phyloP scores from a whole-genome alignment of 2,888 invertebrate species.

The Pimpla rufipes region DNA sequence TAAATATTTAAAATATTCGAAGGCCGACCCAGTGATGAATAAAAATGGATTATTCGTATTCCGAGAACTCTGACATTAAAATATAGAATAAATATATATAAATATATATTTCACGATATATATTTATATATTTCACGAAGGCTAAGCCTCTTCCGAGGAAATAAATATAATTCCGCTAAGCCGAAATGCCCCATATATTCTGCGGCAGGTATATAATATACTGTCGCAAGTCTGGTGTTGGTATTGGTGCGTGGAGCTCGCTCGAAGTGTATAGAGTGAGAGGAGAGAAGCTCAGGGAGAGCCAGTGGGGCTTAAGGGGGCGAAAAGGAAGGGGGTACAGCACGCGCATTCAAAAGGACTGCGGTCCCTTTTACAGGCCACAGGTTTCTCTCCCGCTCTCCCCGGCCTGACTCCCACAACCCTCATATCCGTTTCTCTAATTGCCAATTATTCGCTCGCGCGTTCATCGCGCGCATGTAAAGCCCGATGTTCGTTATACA shows the following conservation, averaged over 20 bases:
- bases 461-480: slow-evolving; percentile 14
- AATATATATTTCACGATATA: too few relatives aligned
- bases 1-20: too few relatives aligned
- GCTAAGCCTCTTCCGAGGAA: not conserved
- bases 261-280: slow-evolving; percentile 15
- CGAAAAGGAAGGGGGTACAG: slow-evolving; percentile 11
- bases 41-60: too few relatives aligned
- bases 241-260: slow-evolving; percentile 24
- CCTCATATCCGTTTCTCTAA: slow-evolving; percentile 67
- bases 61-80: not conserved
- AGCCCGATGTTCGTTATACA: not conserved
- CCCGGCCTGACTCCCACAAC: slow-evolving; percentile 35
- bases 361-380: slow-evolving; percentile 59
- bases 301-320: not conserved
- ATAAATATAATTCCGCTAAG: not conserved
- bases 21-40: too few relatives aligned
- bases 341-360: slow-evolving; percentile 57
- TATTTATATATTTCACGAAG: too few relatives aligned
- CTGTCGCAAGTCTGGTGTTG: slow-evolving; percentile 9
- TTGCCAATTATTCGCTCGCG: slow-evolving; percentile 66
- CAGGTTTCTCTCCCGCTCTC: slow-evolving; percentile 53
- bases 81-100: not conserved
- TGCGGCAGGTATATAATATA: slow-evolving; percentile 13
- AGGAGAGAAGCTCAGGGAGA: not conserved
- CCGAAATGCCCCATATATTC: slow-evolving; percentile 5